phyloP scores from a whole-genome alignment of 2,113 vertebrate genomes.

The Pluvianellus socialis region DNA sequence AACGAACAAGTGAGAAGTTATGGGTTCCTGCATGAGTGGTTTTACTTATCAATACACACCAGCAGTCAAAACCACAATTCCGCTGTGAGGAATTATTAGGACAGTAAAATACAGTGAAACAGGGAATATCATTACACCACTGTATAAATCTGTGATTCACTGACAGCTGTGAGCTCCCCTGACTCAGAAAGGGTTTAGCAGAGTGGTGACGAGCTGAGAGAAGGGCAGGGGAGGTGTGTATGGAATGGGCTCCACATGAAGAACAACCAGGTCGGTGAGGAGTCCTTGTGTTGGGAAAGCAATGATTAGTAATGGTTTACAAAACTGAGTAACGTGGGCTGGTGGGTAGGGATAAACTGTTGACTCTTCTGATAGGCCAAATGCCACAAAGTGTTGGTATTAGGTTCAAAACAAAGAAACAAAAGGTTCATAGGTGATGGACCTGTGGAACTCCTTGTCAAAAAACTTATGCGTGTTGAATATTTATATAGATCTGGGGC shows the following conservation, averaged over 20 bases:
- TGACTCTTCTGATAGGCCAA: neutral
- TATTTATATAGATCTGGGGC: neutral
- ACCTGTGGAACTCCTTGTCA: accelerated
- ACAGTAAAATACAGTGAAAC: neutral
- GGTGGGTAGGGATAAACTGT: neutral
- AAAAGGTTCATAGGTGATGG: neutral
- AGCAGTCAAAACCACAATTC: neutral
- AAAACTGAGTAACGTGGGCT: neutral
- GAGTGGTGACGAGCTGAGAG: neutral
- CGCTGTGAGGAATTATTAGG: neutral
- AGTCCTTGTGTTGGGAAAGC: neutral
- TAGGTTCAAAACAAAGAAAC: neutral
- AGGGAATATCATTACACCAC: neutral
- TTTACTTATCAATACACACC: neutral
- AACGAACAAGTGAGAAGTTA: neutral
- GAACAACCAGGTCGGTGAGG: neutral
- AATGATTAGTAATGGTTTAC: neutral
- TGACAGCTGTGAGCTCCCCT: neutral
- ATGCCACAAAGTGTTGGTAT: neutral
- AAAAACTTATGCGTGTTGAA: neutral
- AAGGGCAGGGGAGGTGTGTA: neutral
- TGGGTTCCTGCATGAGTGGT: neutral
- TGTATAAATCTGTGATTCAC: neutral
- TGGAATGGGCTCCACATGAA: neutral
- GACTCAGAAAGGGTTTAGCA: neutral